These are phyloP conservation scores for Oreortyx pictus DNA, from an alignment of 2,797 vertebrate species.

Conservation along the genomic window DNA sequence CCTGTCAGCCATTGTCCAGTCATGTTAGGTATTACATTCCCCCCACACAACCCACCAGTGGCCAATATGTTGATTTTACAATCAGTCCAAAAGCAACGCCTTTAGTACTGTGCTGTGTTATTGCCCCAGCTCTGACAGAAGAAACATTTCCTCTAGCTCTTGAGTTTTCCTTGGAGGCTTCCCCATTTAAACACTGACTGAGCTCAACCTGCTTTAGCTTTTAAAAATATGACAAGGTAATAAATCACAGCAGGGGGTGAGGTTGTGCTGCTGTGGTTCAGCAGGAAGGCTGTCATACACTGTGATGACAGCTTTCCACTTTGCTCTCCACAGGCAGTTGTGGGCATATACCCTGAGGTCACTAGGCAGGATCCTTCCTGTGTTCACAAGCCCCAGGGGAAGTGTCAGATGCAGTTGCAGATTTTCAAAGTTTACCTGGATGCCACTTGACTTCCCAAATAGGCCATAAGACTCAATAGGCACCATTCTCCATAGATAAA, in stretches of 20 bases:
- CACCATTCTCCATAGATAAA: fast-evolving
- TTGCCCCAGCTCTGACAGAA: not conserved
- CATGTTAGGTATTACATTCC: not conserved
- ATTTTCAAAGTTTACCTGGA: not conserved
- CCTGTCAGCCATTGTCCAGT: not conserved
- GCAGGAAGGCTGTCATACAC: not conserved
- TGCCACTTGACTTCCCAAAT: not conserved
- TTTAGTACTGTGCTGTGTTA: constrained; percentile 5
- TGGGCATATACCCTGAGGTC: fast-evolving
- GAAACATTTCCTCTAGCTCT: constrained; percentile 8
- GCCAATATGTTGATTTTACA: constrained; percentile 43
- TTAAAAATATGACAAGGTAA: constrained; percentile 38
- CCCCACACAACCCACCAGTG: not conserved
- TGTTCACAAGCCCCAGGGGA: not conserved
- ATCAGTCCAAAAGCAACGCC: constrained; percentile 31
- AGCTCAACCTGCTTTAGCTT: constrained; percentile 42
- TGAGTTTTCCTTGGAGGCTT: constrained; percentile 38
- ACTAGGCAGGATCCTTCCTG: not conserved
- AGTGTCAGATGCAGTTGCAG: not conserved
- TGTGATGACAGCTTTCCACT: not conserved
- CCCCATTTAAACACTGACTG: constrained; percentile 23
- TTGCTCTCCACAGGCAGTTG: not conserved
- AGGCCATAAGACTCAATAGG: fast-evolving
- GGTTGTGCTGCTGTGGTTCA: not conserved
- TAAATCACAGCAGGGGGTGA: constrained; percentile 9